Conservation (phyloP, 1,140 invertebrate genomes). For the Centruroides sculpturatus region DNA sequence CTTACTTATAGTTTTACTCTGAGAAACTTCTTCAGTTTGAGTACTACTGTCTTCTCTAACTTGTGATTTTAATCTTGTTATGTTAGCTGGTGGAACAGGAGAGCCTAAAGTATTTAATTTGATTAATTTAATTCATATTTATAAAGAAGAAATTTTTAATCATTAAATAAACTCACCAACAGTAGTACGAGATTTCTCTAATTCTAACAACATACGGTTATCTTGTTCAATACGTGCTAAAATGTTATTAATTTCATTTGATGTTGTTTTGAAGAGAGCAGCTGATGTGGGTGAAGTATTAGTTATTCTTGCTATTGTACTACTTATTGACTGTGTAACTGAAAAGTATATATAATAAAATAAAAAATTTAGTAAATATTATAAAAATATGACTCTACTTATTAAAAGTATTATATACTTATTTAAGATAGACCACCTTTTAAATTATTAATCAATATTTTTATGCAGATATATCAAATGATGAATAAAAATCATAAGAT, state of each 20-base stretch:
- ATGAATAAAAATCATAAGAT: too few relatives aligned
- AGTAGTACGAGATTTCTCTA: constrained; percentile 48
- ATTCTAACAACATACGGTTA: constrained; percentile 64
- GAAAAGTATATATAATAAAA: not conserved
- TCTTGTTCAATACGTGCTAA: constrained; percentile 87
- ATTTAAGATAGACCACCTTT: too few relatives aligned
- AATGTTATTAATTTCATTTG: constrained; percentile 47
- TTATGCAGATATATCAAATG: too few relatives aligned
- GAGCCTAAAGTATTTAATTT: constrained; percentile 3
- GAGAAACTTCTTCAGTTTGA: constrained; percentile 1
- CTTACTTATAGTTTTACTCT: constrained; percentile 10
- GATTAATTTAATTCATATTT: not conserved
- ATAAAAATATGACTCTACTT: too few relatives aligned
- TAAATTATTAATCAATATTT: too few relatives aligned
- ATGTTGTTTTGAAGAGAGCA: constrained; percentile 6
- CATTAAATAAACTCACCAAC: constrained; percentile 8
- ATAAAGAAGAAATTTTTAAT: not conserved
- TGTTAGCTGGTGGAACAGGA: constrained; percentile 4
- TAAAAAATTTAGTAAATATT: too few relatives aligned
- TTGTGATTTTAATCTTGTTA: constrained; percentile 11
- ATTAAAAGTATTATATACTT: too few relatives aligned
- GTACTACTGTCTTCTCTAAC: constrained; percentile 8
- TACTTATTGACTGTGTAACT: not conserved
- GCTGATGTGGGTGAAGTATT: constrained; percentile 3
- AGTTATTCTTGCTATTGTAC: too few relatives aligned